phyloP scores from a whole-genome alignment of 1,140 invertebrate genomes.

The Papilio aristodemus region DNA sequence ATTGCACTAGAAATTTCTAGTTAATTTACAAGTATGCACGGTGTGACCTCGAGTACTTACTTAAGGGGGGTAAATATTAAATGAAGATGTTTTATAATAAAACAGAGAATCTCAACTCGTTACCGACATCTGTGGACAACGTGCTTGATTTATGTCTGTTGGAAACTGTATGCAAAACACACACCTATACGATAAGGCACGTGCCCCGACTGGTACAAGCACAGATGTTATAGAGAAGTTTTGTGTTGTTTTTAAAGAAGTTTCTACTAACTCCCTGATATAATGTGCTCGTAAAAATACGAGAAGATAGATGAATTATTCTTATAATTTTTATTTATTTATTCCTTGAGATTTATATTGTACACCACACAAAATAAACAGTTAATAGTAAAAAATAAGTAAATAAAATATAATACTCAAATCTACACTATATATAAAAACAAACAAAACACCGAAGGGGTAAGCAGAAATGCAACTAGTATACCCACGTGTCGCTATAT shows the following conservation, averaged over 20 bases:
- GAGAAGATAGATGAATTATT: too few relatives aligned
- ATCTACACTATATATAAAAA: too few relatives aligned
- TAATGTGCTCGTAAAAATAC: too few relatives aligned
- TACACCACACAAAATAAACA: too few relatives aligned
- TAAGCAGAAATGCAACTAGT: too few relatives aligned
- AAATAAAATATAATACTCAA: too few relatives aligned
- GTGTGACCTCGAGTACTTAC: background rate
- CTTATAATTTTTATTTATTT: too few relatives aligned
- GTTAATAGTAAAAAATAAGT: too few relatives aligned
- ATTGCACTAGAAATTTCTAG: background rate
- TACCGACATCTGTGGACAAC: constrained; percentile 15
- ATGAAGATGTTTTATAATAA: constrained; percentile 19
- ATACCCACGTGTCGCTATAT: too few relatives aligned
- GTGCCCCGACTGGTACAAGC: background rate
- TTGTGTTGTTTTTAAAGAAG: background rate
- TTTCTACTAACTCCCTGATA: too few relatives aligned
- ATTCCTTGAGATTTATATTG: too few relatives aligned
- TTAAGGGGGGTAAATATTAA: constrained; percentile 1
- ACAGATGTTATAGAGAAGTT: background rate
- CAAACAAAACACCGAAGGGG: too few relatives aligned
- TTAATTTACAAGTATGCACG: background rate
- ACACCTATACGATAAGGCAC: constrained; percentile 9
- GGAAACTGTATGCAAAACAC: constrained; percentile 9
- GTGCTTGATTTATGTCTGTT: constrained; percentile 22
- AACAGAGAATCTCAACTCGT: constrained; percentile 23